Percentiles rank a stretch among this genome's conserved stretches.
These are phyloP conservation scores for Amphipyra tragopoginis DNA, from an alignment of 2,888 invertebrate genomes.

Conservation along the genomic window DNA sequence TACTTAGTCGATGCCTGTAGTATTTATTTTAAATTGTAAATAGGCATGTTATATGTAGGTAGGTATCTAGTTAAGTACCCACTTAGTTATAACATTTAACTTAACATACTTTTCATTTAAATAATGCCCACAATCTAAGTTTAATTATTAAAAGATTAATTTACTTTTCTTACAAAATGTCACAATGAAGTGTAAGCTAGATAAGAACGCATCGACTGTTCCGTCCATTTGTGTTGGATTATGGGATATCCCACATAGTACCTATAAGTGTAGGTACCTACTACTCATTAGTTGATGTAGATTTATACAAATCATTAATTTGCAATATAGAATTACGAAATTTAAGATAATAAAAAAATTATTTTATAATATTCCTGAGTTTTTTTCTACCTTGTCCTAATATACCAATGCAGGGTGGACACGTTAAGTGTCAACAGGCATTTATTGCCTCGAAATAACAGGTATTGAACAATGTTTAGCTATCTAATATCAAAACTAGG, in stretches of 20 bases:
- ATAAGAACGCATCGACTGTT: constrained; percentile 13
- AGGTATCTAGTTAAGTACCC: constrained; percentile 6
- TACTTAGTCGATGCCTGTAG: constrained; percentile 22
- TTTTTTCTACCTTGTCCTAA: constrained; percentile 20
- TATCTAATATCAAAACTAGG: too few species aligned
- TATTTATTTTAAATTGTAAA: constrained; percentile 40
- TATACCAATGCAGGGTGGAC: too few species aligned
- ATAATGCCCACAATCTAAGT: not conserved
- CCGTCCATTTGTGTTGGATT: constrained; percentile 28
- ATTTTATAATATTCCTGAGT: constrained; percentile 30
- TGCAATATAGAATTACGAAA: constrained; percentile 52
- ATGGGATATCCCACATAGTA: constrained; percentile 8
- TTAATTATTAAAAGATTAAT: not conserved
- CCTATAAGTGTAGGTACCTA: constrained; percentile 16
- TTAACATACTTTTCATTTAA: not conserved
- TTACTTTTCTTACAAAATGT: constrained; percentile 21
- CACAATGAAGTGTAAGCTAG: constrained; percentile 34
- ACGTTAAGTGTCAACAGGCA: too few species aligned
- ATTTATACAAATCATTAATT: constrained; percentile 33
- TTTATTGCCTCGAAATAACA: too few species aligned
- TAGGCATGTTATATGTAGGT: constrained; percentile 25
- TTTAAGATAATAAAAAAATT: constrained; percentile 53
- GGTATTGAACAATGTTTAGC: too few species aligned
- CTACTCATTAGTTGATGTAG: constrained; percentile 23
- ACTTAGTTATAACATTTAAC: not conserved